These are phyloP conservation scores for Thripadectes ignobilis DNA, from an alignment of 2,797 vertebrate species.

Conservation along the genomic window DNA sequence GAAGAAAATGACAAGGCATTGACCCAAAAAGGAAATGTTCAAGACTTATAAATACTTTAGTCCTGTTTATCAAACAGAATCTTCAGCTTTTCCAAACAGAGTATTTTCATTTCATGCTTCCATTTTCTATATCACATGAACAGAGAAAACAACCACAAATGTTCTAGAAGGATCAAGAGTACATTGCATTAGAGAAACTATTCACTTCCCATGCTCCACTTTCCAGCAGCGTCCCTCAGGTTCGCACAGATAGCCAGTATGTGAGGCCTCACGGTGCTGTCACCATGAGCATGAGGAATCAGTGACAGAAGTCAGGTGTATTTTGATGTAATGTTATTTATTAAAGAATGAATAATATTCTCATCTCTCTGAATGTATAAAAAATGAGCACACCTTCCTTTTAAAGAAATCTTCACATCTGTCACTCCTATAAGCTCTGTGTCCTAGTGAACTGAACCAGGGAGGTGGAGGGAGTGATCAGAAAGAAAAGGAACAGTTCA, in stretches of 20 bases:
- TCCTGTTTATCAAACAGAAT: constrained; percentile 47
- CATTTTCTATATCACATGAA: not conserved
- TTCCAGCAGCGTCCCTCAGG: not conserved
- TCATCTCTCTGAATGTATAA: not conserved
- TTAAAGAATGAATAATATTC: not conserved
- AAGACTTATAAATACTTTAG: not conserved
- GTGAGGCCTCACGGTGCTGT: not conserved
- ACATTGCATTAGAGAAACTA: not conserved
- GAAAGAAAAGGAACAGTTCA: not conserved
- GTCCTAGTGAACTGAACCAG: not conserved
- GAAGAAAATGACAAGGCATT: constrained; percentile 21
- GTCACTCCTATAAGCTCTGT: not conserved
- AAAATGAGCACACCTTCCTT: not conserved
- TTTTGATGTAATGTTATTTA: not conserved
- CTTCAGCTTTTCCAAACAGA: constrained; percentile 44
- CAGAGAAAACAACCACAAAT: constrained; percentile 3
- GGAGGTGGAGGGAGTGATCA: not conserved
- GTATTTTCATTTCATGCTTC: constrained; percentile 43
- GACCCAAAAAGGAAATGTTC: constrained; percentile 63
- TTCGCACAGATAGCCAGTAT: not conserved
- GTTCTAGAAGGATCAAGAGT: not conserved
- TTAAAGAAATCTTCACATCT: not conserved
- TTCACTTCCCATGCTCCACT: not conserved
- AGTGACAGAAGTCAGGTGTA: not conserved
- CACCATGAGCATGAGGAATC: not conserved